Evolutionary conservation across 2,888 invertebrate genomes (phyloP).

Genomic region (Spodoptera exigua): DNA sequence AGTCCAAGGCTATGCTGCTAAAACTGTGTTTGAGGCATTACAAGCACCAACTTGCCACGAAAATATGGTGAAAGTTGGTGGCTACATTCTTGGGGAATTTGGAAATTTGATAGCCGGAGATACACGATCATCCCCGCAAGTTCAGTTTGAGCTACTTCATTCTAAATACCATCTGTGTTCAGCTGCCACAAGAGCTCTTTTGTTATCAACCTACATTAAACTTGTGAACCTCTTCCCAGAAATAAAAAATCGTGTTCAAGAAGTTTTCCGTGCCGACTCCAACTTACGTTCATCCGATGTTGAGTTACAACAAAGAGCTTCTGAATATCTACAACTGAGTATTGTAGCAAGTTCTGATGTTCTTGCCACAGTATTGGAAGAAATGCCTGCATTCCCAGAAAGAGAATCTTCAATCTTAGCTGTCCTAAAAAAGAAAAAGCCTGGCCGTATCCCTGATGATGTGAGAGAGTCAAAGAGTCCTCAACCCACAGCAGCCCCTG

Average conservation of each 20-base stretch:
- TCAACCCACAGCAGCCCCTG: slow-evolving; percentile 79
- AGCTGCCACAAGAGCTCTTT: slow-evolving; percentile 97
- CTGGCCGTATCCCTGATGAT: slow-evolving; percentile 97
- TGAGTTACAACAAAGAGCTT: slow-evolving; percentile 99
- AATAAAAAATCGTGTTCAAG: slow-evolving; percentile 98
- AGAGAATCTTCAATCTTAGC: slow-evolving; percentile 99
- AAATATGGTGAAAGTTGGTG: slow-evolving; percentile 99
- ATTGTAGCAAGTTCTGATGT: slow-evolving; percentile 99
- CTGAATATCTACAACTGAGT: slow-evolving; percentile 98
- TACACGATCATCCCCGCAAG: slow-evolving; percentile 98
- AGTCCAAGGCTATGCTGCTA: slow-evolving; percentile 99
- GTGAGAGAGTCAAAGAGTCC: slow-evolving; percentile 95
- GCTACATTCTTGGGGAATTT: slow-evolving; percentile 99
- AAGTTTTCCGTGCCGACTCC: slow-evolving; percentile 97
- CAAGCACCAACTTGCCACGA: slow-evolving; percentile 99
- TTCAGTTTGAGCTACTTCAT: slow-evolving; percentile 99
- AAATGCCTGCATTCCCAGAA: slow-evolving; percentile 99
- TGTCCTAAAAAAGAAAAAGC: slow-evolving; percentile 99
- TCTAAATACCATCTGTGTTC: slow-evolving; percentile 99
- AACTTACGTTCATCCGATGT: slow-evolving; percentile 99
- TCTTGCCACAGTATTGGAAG: slow-evolving; percentile 99
- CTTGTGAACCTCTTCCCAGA: slow-evolving; percentile 99
- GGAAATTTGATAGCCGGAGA: slow-evolving; percentile 99
- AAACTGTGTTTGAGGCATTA: slow-evolving; percentile 99
- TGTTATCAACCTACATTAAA: slow-evolving; percentile 99